Percentiles rank a stretch among this genome's conserved stretches.
Conservation (phyloP, 2,113 vertebrate genomes). For the Dromaius novaehollandiae region DNA sequence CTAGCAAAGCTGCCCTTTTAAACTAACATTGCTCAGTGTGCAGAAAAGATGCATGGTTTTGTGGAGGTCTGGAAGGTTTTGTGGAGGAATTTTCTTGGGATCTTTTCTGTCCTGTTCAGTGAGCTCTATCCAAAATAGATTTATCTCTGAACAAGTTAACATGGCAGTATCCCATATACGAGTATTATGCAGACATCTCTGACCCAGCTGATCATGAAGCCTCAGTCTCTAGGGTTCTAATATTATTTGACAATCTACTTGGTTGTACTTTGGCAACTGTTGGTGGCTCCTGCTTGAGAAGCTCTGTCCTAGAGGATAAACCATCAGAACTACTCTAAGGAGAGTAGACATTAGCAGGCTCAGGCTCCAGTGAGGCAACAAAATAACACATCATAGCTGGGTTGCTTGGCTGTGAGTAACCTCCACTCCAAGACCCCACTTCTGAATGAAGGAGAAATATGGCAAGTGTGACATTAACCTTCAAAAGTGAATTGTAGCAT, state of each 20-base stretch:
- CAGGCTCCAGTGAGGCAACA: not conserved
- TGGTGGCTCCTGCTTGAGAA: not conserved
- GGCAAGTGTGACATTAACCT: not conserved
- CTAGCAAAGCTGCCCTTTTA: not conserved
- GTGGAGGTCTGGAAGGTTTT: not conserved
- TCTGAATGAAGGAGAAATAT: not conserved
- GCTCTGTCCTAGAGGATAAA: not conserved
- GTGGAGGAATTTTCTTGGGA: not conserved
- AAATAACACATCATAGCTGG: not conserved
- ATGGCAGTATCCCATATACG: not conserved
- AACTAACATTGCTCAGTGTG: not conserved
- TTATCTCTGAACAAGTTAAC: not conserved
- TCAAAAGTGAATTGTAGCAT: not conserved
- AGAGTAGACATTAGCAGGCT: not conserved
- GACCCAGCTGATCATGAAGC: not conserved
- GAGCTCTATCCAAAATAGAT: not conserved
- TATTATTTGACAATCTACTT: not conserved
- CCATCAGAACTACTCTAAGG: not conserved
- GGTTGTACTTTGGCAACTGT: not conserved
- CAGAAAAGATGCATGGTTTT: not conserved
- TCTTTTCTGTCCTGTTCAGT: not conserved
- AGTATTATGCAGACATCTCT: not conserved
- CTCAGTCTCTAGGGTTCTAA: not conserved
- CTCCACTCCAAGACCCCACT: not conserved
- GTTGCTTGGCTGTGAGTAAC: not conserved